Conservation (phyloP, 1,140 invertebrate genomes). For the Chelonus insularis region DNA sequence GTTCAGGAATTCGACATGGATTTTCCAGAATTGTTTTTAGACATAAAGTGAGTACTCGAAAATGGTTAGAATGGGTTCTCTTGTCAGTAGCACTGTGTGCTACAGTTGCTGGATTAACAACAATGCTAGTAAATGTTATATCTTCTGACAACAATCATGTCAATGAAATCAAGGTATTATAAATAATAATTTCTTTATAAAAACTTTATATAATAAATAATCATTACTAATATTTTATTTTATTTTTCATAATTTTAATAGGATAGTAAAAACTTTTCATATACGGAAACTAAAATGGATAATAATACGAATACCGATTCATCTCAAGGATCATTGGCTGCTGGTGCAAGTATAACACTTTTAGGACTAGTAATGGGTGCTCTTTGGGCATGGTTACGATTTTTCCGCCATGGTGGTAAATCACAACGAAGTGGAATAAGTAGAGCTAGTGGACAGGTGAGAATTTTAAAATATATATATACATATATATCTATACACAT, state of each 20-base stretch:
- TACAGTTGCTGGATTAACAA: conserved; percentile 50
- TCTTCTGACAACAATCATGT: conserved; percentile 25
- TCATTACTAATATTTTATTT: too few relatives aligned
- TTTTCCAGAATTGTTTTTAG: conserved; percentile 55
- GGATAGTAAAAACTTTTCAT: conserved; percentile 27
- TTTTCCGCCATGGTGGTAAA: conserved; percentile 46
- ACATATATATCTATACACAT: too few relatives aligned
- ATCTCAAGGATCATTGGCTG: conserved; percentile 42
- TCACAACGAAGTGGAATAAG: conserved; percentile 51
- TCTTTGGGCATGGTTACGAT: conserved; percentile 50
- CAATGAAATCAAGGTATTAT: conserved; percentile 28
- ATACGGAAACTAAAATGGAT: conserved; percentile 36
- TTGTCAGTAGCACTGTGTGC: conserved; percentile 50
- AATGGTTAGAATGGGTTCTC: conserved; percentile 55
- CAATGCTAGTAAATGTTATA: conserved; percentile 49
- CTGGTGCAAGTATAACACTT: conserved; percentile 49
- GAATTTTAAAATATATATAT: too few relatives aligned
- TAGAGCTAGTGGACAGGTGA: conserved; percentile 55
- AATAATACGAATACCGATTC: conserved; percentile 35
- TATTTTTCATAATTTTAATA: conserved; percentile 15
- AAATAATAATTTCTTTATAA: background rate
- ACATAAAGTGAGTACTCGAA: conserved; percentile 53
- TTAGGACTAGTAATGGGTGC: conserved; percentile 44
- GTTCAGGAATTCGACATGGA: conserved; percentile 44
- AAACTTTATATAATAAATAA: background rate